Conservation (phyloP, 2,888 invertebrate genomes). For the Pasiphila rectangulata region DNA sequence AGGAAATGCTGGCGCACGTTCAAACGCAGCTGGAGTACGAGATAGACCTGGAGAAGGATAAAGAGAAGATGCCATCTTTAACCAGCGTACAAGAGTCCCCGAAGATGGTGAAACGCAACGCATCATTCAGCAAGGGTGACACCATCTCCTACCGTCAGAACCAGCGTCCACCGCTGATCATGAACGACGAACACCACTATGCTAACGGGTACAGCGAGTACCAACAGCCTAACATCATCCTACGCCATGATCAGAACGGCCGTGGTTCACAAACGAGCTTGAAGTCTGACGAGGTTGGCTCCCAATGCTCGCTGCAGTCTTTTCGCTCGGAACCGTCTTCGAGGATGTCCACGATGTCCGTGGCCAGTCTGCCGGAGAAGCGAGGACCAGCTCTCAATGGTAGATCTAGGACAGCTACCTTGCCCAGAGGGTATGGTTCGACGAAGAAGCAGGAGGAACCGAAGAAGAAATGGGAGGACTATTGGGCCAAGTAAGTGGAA, state of each 20-base stretch:
- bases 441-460: conserved; percentile 45
- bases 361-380: conserved; percentile 62
- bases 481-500: conserved; percentile 69
- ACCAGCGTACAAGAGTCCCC: conserved; percentile 67
- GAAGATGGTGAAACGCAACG: conserved; percentile 54
- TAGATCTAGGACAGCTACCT: conserved; percentile 58
- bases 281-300: conserved; percentile 60
- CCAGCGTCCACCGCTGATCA: conserved; percentile 48
- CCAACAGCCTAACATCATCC: conserved; percentile 48
- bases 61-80: conserved; percentile 56
- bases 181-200: conserved; percentile 36
- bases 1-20: conserved; percentile 75
- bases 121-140: conserved; percentile 56
- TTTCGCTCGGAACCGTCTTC: conserved; percentile 66
- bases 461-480: conserved; percentile 70
- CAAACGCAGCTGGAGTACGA: conserved; percentile 73
- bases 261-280: conserved; percentile 60
- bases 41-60: conserved; percentile 66
- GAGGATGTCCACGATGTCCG: conserved; percentile 44
- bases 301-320: conserved; percentile 61
- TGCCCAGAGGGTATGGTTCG: conserved; percentile 69
- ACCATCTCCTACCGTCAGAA: conserved; percentile 51
- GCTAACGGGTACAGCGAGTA: conserved; percentile 54
- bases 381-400: conserved; percentile 58
- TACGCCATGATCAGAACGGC: too few species aligned